These are phyloP conservation scores for Heliconius hewitsoni DNA, from an alignment of 1,140 invertebrate species.

Conservation along the genomic window DNA sequence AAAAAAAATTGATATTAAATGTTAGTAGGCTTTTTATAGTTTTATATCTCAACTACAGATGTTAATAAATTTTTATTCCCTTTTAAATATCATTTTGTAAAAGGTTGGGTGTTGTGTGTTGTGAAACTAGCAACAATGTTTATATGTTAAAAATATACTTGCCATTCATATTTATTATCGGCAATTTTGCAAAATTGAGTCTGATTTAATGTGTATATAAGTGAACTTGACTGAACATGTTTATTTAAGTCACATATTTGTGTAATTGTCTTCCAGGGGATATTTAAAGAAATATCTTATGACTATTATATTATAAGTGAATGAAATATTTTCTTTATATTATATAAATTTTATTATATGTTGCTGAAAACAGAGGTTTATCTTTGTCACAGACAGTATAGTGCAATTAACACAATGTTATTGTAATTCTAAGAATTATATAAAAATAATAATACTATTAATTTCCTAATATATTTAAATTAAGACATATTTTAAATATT, in stretches of 20 bases:
- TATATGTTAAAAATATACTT: conserved; percentile 33
- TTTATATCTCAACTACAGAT: neutral
- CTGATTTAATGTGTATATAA: conserved; percentile 40
- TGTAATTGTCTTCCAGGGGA: conserved; percentile 66
- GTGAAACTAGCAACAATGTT: neutral
- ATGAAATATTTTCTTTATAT: conserved; percentile 36
- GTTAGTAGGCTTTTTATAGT: neutral
- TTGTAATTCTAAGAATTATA: conserved; percentile 33
- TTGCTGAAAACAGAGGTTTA: conserved; percentile 56
- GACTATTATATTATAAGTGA: conserved; percentile 24
- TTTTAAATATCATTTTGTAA: neutral
- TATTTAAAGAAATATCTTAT: conserved; percentile 41
- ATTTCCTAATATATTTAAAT: conserved; percentile 9
- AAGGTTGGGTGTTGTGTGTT: neutral
- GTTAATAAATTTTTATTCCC: neutral
- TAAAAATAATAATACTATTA: conserved; percentile 15
- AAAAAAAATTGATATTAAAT: neutral
- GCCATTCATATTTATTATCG: conserved; percentile 38
- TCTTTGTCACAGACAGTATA: conserved; percentile 55
- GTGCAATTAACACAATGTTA: conserved; percentile 49
- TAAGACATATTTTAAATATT: conserved; percentile 6
- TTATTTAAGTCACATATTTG: conserved; percentile 40
- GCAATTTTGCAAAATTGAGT: conserved; percentile 40
- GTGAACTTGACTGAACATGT: conserved; percentile 40
- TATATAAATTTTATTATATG: conserved; percentile 52